Evolutionary conservation across 2,888 invertebrate genomes (phyloP), one percentile per base, ranked within the genome.

Genomic region (Conistra vaccinii): DNA sequence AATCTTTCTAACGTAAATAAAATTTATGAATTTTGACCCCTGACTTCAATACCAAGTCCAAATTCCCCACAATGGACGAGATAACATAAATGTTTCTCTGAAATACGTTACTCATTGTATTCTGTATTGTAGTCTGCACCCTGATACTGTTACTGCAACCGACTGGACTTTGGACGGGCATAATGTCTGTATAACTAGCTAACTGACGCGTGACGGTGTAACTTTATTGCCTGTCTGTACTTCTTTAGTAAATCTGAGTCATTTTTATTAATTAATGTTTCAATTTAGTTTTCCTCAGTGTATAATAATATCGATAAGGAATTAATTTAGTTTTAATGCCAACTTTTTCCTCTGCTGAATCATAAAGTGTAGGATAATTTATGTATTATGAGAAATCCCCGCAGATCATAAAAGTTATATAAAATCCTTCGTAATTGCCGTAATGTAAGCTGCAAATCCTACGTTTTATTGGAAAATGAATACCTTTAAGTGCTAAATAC

Each of bases 261-360:
- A 77, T 63, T 35, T 62, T 17, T 48, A 42, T 48, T 71, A n/a
- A 51, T 53, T 69, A 55, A 14, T 53, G 9, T 55, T 60, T 69
- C 29, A 51, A 45, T 29, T 23, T 61, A 26, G 23, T 69, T 83
- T 71, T 82, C 76, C 81, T 70, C 20, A 20, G 53, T 57, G n/a
- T 58, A 29, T 48, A 45, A 35, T 60, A 35, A 65, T 62, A 42
- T 35, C 12, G 35, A 61, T 60, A 57, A 20, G 20, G 65, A 62
- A 71, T 53, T 60, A 29, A 60, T 63, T 73, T 60, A 42, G 10
- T 48, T 45, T 55, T 9, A 20, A 23, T 78, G 26, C 23, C 20
- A 48, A 65, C 9, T 26, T 77, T 77, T 53, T 51, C 73, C 58
- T 60, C 23, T 35, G 14, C 42, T 4, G n/a, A 55, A 32, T 60